These are phyloP conservation scores for Zeuzera pyrina DNA, from an alignment of 2,888 invertebrate genomes.

Conservation along the genomic window DNA sequence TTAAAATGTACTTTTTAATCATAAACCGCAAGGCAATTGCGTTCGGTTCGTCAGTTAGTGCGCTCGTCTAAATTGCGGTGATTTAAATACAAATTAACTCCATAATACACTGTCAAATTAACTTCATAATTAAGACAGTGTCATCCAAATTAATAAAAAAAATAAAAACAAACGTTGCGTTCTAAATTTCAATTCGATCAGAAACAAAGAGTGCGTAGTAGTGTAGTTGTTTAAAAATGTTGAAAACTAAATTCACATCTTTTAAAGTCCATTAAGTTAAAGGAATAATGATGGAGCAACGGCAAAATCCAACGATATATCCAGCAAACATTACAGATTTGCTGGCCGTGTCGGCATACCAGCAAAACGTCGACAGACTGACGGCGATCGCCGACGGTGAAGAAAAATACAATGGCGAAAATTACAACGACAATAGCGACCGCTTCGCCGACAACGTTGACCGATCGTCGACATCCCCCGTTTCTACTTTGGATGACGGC, in stretches of 20 bases:
- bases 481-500: conserved; percentile 51
- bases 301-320: conserved; percentile 41
- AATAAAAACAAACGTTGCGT: conserved; percentile 12
- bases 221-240: conserved; percentile 22
- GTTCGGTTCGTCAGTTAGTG: conserved; percentile 28
- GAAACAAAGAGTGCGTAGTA: conserved; percentile 16
- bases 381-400: conserved; percentile 33
- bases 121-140: conserved; percentile 8
- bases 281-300: conserved; percentile 50
- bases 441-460: conserved; percentile 32
- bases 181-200: conserved; percentile 18
- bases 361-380: conserved; percentile 44
- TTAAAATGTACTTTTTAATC: conserved; percentile 54
- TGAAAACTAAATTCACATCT: conserved; percentile 1
- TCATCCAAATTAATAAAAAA: conserved; percentile 8
- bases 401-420: conserved; percentile 34
- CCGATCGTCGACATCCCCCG: conserved; percentile 41
- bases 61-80: conserved; percentile 25
- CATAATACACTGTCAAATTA: conserved; percentile 13
- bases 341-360: conserved; percentile 44
- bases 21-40: conserved; percentile 48
- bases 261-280: conserved; percentile 2
- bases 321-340: conserved; percentile 51
- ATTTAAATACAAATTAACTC: conserved; percentile 16
- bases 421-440: conserved; percentile 27